Evolutionary conservation across 1,140 invertebrate genomes (phyloP), one percentile per base, ranked within the genome.

Genomic region (Eueides isabella): DNA sequence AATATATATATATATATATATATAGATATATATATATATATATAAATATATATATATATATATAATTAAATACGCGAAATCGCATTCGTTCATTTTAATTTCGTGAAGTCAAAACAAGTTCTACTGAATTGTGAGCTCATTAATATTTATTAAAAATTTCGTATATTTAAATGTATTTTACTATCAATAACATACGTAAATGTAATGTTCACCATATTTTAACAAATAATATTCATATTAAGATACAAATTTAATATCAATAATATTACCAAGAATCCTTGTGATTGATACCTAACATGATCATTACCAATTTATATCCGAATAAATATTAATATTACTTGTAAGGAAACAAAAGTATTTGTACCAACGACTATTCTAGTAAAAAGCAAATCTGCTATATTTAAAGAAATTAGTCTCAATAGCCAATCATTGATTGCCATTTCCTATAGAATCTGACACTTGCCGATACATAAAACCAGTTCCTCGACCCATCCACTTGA

Each of bases 401-500:
- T 41, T 38, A 16, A 72, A 72, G 38, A 72, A 65, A 72, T 30
- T 31, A 16, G 66, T 72, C 70, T 23, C 16, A 72, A 76, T 30
- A 67, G 65, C 65, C 61, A 71, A 68, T 72, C 55, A 76, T 74
- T 73, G 48, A 78, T 78, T 64, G 72, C 23, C 30, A 68, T 75
- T 66, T 75, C 67, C 68, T 71, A 71, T 75, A 71, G 41, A 31
- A 70, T 76, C 72, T 79, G 77, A 86, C 85, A 90, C 88, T 92
- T 92, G 90, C 90, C 88, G 88, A 92, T 90, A 88, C 81, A 84
- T 78, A 74, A 87, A 92, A 92, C 90, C 83, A 85, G 88, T 92
- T 92, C 81, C 76, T 61, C 73, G 80, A 79, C 77, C 81, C 84
- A 85, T 88, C 86, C 89, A 88, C 87, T 90, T 88, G 83, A 87